Base-by-base conservation (phyloP, 1,140 invertebrate genomes). In the Plectus sambesii region DNA sequence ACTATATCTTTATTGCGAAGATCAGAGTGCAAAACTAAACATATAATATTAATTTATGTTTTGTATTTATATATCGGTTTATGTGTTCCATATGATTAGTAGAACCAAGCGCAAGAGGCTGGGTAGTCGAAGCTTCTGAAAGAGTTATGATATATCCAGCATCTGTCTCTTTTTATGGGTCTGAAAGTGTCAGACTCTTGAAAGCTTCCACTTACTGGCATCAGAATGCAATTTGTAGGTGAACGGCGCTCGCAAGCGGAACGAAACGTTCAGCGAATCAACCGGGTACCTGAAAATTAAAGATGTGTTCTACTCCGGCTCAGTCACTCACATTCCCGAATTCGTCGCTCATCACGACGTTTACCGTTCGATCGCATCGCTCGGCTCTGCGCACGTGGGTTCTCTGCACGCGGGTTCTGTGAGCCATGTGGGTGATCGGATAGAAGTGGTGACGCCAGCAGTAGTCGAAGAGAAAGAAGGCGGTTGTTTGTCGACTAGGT, bases 271-370 rank as follows among this genome's bases (percentile, higher is more conserved):
- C 22, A 46, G 47, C 39, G 1, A 75, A 76, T 47, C 66, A 56
- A 62, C 62, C 53, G 81, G 83, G 19, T 78, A 84, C n/a, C 79
- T 87, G 76, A 79, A 82, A 62, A 74, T 84, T 20, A 82, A 82
- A 37, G 87, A 93, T 68, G 80, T 87, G 1, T 80, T 92, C 56
- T 88, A 88, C 66, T 81, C 82, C 60, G 83, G 84, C 46, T 84
- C 81, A 60, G 72, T 87, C 45, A 75, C 79, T 24, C 82, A 81
- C 63, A 69, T 82, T 17, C 73, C 74, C 22, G 70, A 69, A 62
- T 76, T 73, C 59, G 62, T 63, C 42, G 72, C 61, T 51, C 53
- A 66, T 40, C 54, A 45, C 33, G 45, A 55, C 25, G 53, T 58
- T 38, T 53, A 46, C 19, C 23, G 33, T 12, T 47, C 47, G 20